These are phyloP conservation scores for Garra rufa DNA, from an alignment of 2,113 vertebrate species.

Conservation along the genomic window DNA sequence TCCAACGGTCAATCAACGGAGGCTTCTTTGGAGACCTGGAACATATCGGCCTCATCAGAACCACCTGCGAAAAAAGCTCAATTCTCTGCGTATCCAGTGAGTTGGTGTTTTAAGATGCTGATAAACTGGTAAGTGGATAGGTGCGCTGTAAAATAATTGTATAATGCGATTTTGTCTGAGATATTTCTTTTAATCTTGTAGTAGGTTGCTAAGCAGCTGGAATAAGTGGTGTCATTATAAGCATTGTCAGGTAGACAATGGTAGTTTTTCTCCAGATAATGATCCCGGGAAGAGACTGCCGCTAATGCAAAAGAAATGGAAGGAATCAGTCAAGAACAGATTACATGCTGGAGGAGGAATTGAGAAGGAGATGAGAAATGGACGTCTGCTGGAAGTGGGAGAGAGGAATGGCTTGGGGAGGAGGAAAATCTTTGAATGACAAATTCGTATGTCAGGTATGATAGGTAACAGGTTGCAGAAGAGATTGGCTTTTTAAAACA, in stretches of 20 bases:
- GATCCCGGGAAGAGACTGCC: constrained; percentile 11
- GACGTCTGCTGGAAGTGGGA: background rate
- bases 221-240: constrained; percentile 29
- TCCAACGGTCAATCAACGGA: background rate
- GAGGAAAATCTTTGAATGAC: background rate
- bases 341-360: constrained; percentile 28
- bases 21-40: background rate
- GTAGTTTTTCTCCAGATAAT: constrained; percentile 38
- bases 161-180: background rate
- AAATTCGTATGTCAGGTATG: background rate
- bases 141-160: background rate
- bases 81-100: background rate
- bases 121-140: background rate
- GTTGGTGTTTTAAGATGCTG: background rate
- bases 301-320: constrained; percentile 52
- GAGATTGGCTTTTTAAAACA: background rate
- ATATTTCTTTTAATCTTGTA: constrained; percentile 4
- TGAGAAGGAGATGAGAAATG: constrained; percentile 29
- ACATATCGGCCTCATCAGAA: background rate
- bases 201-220: background rate
- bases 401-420: background rate
- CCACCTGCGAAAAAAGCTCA: background rate
- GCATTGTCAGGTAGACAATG: constrained; percentile 5
- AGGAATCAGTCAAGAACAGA: constrained; percentile 38
- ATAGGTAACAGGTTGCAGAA: background rate